Conservation (phyloP, 2,888 invertebrate species). For the Spisula solida region DNA sequence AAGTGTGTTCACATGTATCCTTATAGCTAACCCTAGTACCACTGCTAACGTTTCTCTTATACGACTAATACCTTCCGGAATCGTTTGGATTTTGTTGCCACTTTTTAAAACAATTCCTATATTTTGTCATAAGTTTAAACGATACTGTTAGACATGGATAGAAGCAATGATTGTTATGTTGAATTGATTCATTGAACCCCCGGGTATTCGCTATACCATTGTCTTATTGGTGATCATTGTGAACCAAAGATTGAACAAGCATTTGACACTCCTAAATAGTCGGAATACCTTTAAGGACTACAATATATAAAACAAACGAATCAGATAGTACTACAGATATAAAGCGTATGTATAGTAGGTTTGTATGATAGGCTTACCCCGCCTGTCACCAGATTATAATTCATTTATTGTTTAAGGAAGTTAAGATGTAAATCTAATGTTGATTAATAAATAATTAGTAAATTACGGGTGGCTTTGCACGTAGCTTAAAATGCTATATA, state of each 20-base stretch:
- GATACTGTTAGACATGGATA: neutral
- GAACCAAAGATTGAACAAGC: neutral
- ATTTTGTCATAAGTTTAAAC: neutral
- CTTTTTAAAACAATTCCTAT: no score
- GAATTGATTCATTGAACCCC: neutral
- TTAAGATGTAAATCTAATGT: neutral
- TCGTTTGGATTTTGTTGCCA: no score
- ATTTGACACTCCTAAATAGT: conserved; percentile 10
- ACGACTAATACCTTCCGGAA: no score
- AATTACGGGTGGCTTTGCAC: neutral
- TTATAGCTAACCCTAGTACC: no score
- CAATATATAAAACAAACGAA: neutral
- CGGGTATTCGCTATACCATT: neutral
- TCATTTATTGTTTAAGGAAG: neutral
- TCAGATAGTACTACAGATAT: neutral
- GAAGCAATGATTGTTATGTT: neutral
- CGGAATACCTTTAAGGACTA: neutral
- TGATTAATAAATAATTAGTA: neutral
- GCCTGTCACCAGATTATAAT: neutral
- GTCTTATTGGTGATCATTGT: neutral
- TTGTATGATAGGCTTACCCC: neutral
- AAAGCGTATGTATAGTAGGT: neutral
- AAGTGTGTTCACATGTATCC: no score
- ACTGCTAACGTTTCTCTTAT: no score
- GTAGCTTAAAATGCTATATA: no score